Evolutionary conservation across 2,888 invertebrate species (phyloP), one percentile per base, ranked within the genome.

Genomic region (Hirtodrosophila trivittata): DNA sequence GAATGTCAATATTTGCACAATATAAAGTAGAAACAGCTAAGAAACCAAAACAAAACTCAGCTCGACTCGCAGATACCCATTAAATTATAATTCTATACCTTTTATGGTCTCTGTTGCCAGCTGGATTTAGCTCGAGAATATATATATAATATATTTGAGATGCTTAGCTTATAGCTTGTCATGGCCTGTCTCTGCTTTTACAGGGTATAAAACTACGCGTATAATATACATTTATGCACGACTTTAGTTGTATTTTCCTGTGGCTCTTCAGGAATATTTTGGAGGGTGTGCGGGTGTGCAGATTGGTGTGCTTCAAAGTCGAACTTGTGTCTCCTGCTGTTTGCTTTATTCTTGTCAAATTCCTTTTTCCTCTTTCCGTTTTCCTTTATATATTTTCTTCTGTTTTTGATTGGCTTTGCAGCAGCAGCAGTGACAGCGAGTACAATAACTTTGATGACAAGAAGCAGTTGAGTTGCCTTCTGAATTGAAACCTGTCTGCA

Each of bases 1-100:
- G 86, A 87, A 86, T 86, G 87, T 88, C 88, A 86, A 88, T 86
- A 86, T 86, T 86, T 88, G 86, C 73, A 66, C 80, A 88, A 86
- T 88, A 86, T 86, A 86, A 88, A 87, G 86, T 77, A 77, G 71
- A 84, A 73, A 57, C 8, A 28, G n/a, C 9, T 28, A n/a, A 7
- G 30, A 28, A 39, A 18, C 16, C 16, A 18, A 18, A 1, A 28
- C 9, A 2, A 1, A 7, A 7, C 2, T 9, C 5, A 9, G 5
- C 5, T n/a, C 28, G 28, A 28, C 28, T 28, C 9, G 7, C 9
- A 28, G 28, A 28, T 28, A 28, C 28, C n/a, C 28, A 7, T 8
- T 39, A 13, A 18, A 13, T 39, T 14, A 9, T 9, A 13, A 12
- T 13, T 38, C n/a, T n/a, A n/a, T n/a, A n/a, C n/a, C 10, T 5